Base-by-base conservation (phyloP, 2,797 vertebrate genomes). In the Ficedula albicollis region DNA sequence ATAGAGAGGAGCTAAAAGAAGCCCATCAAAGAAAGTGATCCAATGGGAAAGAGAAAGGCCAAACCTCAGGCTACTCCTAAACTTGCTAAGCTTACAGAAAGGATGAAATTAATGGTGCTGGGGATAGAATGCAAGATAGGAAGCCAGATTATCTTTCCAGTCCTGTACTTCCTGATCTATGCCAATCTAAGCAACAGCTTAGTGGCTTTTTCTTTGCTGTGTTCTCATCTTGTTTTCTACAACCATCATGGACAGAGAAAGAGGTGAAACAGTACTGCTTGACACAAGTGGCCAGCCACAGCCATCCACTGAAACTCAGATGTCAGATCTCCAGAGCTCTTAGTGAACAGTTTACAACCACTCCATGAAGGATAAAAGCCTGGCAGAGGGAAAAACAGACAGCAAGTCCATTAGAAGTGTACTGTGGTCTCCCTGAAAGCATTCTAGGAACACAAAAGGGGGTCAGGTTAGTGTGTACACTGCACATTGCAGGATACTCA, bases 61-160 rank as follows among this genome's bases (percentile, higher is more conserved):
- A 73, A 84, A 76, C 15, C 7, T 11, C 27, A 81, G 63, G 22
- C 26, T 38, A 79, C 12, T 39, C 34, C 22, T 76, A 70, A 82
- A 1, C 21, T 81, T 39, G 25, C 76, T 81, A 39, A 76, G 0
- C 18, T 59, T 73, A 62, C 2, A 29, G 34, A 68, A 94, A 52
- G 38, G 34, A 78, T 51, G 46, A 86, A 86, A 84, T 52, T 55
- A 84, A 34, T 5, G 25, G 20, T 1, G 3, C 59, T 85, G 2
- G 0, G 41, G 52, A 66, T 3, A 76, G 46, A 21, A 73, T 44
- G 38, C 22, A 72, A 83, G 49, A 64, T 0, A 58, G 32, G 0
- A 0, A 89, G 27, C 32, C 62, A 51, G 18, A 30, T 26, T 34
- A 27, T 18, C 41, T 51, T 68, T 79, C 74, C 66, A 75, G 16